A percentile compares a stretch with the other conserved stretches of the same genome.
These are phyloP conservation scores for Scaeva pyrastri DNA, from an alignment of 2,888 invertebrate species.

Conservation along the genomic window DNA sequence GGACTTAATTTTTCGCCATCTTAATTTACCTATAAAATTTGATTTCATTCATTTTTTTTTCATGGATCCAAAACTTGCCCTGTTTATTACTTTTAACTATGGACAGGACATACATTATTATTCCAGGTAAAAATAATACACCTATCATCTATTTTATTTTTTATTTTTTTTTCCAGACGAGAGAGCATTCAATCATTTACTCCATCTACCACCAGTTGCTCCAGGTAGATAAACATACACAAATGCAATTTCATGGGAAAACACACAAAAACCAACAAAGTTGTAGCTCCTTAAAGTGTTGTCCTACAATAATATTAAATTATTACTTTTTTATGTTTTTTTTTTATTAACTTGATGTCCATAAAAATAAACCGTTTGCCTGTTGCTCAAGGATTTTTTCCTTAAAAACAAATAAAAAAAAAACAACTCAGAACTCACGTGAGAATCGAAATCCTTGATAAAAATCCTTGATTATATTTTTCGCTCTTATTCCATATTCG, in stretches of 20 bases:
- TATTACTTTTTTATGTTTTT: not conserved
- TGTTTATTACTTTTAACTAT: no score
- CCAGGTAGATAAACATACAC: slow-evolving; percentile 19
- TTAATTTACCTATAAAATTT: no score
- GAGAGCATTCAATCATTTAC: not conserved
- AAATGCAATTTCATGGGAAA: not conserved
- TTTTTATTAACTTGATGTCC: not conserved
- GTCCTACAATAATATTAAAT: not conserved
- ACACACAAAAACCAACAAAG: not conserved
- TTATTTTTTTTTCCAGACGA: not conserved
- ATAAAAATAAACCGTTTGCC: slow-evolving; percentile 27
- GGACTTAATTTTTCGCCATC: no score
- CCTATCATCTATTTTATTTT: no score
- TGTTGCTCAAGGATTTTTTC: slow-evolving; percentile 62
- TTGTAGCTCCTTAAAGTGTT: not conserved
- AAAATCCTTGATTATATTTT: slow-evolving; percentile 18
- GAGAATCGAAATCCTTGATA: not conserved
- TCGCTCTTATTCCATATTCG: slow-evolving; percentile 7
- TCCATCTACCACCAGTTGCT: slow-evolving; percentile 63
- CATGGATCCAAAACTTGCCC: no score
- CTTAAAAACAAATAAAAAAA: not conserved
- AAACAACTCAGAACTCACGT: slow-evolving; percentile 21
- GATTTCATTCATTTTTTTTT: no score
- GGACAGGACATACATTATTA: no score
- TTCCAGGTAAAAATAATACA: no score